Conservation (phyloP, 2,113 vertebrate genomes). For the Rallus limicola region DNA sequence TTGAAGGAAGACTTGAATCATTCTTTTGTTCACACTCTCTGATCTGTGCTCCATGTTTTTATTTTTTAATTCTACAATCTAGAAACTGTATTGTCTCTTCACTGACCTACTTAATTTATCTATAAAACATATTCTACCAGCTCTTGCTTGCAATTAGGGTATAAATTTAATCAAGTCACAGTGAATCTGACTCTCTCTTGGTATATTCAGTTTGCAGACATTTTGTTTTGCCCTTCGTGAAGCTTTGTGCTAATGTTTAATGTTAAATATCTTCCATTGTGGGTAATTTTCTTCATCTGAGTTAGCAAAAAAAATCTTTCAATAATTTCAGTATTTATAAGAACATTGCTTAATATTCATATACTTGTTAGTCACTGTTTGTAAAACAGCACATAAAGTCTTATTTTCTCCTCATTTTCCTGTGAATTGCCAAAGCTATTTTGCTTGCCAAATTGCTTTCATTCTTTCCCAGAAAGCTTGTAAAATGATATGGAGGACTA, state of each 20-base stretch:
- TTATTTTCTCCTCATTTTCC: conserved; percentile 34
- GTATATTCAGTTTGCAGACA: not conserved
- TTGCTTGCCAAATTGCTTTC: not conserved
- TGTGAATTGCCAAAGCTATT: conserved; percentile 1
- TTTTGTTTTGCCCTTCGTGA: not conserved
- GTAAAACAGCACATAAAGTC: conserved; percentile 26
- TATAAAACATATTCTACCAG: not conserved
- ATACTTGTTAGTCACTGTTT: not conserved
- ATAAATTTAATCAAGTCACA: not conserved
- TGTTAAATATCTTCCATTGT: not conserved
- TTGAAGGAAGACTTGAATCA: not conserved
- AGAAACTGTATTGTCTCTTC: not conserved
- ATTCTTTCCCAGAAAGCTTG: not conserved
- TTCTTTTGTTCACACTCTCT: not conserved
- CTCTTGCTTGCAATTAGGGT: not conserved
- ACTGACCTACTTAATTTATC: not conserved
- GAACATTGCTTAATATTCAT: not conserved
- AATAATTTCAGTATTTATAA: not conserved
- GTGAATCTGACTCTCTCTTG: not conserved
- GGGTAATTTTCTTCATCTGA: not conserved
- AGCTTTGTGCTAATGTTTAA: not conserved
- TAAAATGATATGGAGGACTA: not conserved
- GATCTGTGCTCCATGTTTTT: not conserved
- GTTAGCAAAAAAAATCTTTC: not conserved
- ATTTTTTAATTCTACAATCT: not conserved